Base-by-base conservation (phyloP, 2,797 vertebrate genomes). In the Zenarchopterus dispar region DNA sequence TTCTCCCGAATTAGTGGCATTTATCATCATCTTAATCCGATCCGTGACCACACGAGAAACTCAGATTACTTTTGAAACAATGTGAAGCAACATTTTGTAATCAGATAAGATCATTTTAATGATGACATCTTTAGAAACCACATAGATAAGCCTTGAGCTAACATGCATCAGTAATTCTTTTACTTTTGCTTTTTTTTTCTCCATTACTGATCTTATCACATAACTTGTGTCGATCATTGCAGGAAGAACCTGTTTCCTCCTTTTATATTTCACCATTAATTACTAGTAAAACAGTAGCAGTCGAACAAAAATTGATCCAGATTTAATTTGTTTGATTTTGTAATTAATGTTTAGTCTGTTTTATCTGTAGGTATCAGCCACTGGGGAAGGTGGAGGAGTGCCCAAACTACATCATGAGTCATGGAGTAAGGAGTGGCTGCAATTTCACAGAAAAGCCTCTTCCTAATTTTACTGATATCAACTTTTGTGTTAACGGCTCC, bases 401-500 rank as follows among this genome's bases (percentile, higher is more conserved):
- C 6, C 89, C 87, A 0, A 48, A 78, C 8, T 94, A 94, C 49
- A 28, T 90, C 0, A 1, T 50, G 0, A 54, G 41, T 3, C 39
- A 50, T 0, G 75, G 72, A 19, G 3, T 24, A 17, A 75, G 74
- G n/a, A 77, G 3, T 0, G 92, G 93, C 52, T 94, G 93, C 62
- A 64, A 73, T 56, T 90, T 94, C 56, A 61, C 82, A 1, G 57
- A 9, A 10, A 64, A 39, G 1, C 21, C 44, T 1, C 79, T 94
- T 3, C 73, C 91, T 21, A 70, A 81, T 16, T 94, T 93, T 59
- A 84, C 81, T 0, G 84, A 92, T 41, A 83, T 94, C 51, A 93
- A 89, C 64, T 60, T 94, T 42, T 93, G 91, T 56, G 74, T 94
- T 1, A 94, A 94, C 6, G 91, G 90, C 17, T 90, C 91, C 1